These are phyloP conservation scores for Sphenopsis melanotis DNA, from an alignment of 2,797 vertebrate genomes.

Conservation along the genomic window DNA sequence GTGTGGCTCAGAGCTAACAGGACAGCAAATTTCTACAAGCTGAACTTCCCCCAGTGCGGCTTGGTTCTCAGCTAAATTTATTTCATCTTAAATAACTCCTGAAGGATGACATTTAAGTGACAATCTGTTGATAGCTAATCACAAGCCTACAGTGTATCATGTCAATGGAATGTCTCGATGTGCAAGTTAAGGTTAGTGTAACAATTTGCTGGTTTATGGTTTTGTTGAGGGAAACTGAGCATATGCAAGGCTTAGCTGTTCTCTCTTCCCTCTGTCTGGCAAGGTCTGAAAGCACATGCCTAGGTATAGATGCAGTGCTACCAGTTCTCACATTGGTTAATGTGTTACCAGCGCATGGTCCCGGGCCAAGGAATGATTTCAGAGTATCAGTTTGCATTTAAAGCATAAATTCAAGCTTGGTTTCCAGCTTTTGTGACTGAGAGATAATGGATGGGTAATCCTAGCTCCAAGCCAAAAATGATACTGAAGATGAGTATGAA, in stretches of 20 bases:
- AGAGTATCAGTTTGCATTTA: background rate
- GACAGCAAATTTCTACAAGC: background rate
- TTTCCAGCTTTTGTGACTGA: background rate
- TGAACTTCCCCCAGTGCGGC: background rate
- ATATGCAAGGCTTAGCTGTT: background rate
- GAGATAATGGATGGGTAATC: background rate
- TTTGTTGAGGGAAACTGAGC: background rate
- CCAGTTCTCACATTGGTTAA: background rate
- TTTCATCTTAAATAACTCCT: background rate
- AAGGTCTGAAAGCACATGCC: background rate
- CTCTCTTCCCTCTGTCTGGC: background rate
- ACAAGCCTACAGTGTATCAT: background rate
- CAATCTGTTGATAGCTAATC: constrained; percentile 35
- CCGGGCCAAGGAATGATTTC: background rate
- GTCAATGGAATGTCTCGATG: background rate
- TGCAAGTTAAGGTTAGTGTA: background rate
- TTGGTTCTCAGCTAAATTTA: background rate
- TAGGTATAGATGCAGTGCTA: background rate
- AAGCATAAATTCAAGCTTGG: background rate
- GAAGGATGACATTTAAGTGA: constrained; percentile 29
- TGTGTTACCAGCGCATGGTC: constrained; percentile 13
- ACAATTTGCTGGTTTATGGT: background rate
- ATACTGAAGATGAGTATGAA: background rate
- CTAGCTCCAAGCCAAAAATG: background rate
- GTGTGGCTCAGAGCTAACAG: background rate